Base-by-base conservation (phyloP, 1,140 invertebrate species). In the Melipona quadrifasciata region DNA sequence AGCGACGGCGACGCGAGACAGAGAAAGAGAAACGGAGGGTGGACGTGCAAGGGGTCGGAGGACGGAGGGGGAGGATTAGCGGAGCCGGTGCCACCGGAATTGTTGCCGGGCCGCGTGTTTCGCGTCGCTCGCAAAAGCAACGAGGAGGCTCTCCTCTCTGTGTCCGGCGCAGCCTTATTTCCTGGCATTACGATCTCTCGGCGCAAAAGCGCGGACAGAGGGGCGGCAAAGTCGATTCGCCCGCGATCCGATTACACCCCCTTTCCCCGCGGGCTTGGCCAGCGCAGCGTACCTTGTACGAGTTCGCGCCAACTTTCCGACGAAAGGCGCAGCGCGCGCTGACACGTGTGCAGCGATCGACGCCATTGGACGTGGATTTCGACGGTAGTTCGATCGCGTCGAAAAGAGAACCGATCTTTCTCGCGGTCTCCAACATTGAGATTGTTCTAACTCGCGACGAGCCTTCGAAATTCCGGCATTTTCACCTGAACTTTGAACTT, bases 131-230 rank as follows among this genome's bases (percentile, higher is more conserved):
- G 70, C 51, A 24, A 24, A 51, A 51, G 16, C 16, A 64, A 51
- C 64, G 11, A 19, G 64, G 21, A 39, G 76, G 65, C 65, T 65
- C 34, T 51, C 61, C 74, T 2, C 2, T 78, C 65, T 83, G 65
- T 83, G 65, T 58, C 74, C 34, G 47, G 65, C 16, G 27, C 34
- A 51, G 53, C 74, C 81, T 78, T 83, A 83, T 83, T 83, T 83
- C 81, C 81, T 78, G 81, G 64, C 74, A 58, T 70, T 83, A 68
- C 73, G 61, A 82, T 57, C 73, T 53, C 80, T 34, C 19, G 24
- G 47, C 24, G 34, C 64, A 74, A 47, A 76, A 68, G 53, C 64
- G 73, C 31, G n/a, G 24, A 21, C 72, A 17, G 12, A n/a, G 47
- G 17, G 53, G 14, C 27, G 39, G 31, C 80, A 51, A 83, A 78